Evolutionary conservation across 2,888 invertebrate species (phyloP), one percentile per base, ranked within the genome.

Genomic region (Pristionchus fissidentatus): DNA sequence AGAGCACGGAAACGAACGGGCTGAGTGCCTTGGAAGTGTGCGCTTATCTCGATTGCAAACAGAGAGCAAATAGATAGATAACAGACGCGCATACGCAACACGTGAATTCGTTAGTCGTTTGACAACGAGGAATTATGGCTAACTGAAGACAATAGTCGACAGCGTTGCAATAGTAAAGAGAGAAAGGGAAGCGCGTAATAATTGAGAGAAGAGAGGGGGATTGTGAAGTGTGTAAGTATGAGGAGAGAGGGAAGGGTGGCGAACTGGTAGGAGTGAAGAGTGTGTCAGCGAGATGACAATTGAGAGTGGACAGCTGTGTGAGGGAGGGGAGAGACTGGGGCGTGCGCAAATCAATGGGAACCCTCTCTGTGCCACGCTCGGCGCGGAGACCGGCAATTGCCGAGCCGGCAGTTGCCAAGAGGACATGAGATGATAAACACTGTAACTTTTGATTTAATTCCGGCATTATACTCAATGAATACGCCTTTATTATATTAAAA

Each of bases 251-350:
- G n/a, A n/a, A n/a, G n/a, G 43, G 41, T 70, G 70, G 70, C 70
- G 46, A 77, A 77, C 75, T 77, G 49, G 75, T 77, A 77, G 75
- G 75, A 32, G 70, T n/a, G 38, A 22, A 70, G 70, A 70, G 70
- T 66, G 70, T 41, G 70, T 41, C 41, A 70, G 10, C 7, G 70
- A n/a, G 75, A 77, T 77, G 75, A 77, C 75, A 77, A 77, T 77
- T 77, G 70, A 70, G 70, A 70, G 75, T 77, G 75, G 75, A 77
- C 75, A 77, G 75, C 75, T 77, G 75, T 77, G 75, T 41, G 75
- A 77, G 49, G 75, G 19, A 49, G 49, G 49, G 49, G 13, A 19
- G 49, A 10, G 49, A 19, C 13, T 10, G 19, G 75, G 75, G 75
- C 49, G 49, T 46, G 75, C 46, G 75, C 46, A 77, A 77, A 77